phyloP scores from a whole-genome alignment of 2,888 invertebrate species.

The Patella caerulea region DNA sequence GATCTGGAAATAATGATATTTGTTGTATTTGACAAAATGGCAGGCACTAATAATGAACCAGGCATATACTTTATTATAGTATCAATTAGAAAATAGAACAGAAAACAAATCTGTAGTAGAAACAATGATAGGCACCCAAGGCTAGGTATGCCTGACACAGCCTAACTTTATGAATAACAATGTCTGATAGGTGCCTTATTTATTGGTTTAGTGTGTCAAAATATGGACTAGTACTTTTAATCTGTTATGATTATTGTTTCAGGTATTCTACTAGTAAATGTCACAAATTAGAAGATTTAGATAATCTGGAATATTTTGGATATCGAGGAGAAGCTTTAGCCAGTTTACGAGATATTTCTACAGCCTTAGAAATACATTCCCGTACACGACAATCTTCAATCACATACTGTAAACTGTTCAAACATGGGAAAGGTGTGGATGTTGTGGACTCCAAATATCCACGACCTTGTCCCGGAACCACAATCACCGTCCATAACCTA shows the following conservation, averaged over 20 bases:
- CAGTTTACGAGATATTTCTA: constrained; percentile 77
- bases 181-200: too few relatives aligned
- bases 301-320: constrained; percentile 77
- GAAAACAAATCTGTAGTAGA: too few relatives aligned
- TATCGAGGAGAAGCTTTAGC: constrained; percentile 80
- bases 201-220: not conserved
- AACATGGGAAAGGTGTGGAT: constrained; percentile 73
- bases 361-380: constrained; percentile 77
- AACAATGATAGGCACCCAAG: too few relatives aligned
- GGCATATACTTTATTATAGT: too few relatives aligned
- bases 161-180: too few relatives aligned
- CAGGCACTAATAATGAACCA: too few relatives aligned
- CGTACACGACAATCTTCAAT: constrained; percentile 71
- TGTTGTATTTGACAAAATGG: too few relatives aligned
- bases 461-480: constrained; percentile 82
- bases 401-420: constrained; percentile 77
- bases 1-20: too few relatives aligned
- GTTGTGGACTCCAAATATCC: constrained; percentile 62
- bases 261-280: constrained; percentile 80
- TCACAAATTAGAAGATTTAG: constrained; percentile 74
- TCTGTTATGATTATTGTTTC: constrained; percentile 29
- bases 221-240: not conserved
- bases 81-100: too few relatives aligned
- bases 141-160: too few relatives aligned
- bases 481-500: constrained; percentile 80